phyloP scores from a whole-genome alignment of 1,140 invertebrate genomes.

The Drosophila subpulchrella region DNA sequence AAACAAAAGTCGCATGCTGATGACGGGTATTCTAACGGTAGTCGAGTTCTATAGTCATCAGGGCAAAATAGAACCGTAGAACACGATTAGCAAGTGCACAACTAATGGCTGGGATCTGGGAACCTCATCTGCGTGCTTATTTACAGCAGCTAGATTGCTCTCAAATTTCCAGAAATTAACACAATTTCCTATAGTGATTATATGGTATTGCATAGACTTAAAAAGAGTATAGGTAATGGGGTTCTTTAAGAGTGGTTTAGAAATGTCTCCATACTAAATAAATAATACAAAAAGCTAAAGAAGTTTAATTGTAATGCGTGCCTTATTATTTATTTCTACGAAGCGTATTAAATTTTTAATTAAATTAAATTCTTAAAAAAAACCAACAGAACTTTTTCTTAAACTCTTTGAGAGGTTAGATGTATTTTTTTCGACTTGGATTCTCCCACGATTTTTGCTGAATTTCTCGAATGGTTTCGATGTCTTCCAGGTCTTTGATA shows the following conservation, averaged over 20 bases:
- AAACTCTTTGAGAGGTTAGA: neutral
- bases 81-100: neutral
- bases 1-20: slow-evolving; percentile 21
- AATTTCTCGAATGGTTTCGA: neutral
- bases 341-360: too few species aligned
- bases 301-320: too few species aligned
- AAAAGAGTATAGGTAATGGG: too few species aligned
- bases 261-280: too few species aligned
- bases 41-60: slow-evolving; percentile 15
- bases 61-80: neutral
- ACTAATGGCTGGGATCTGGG: neutral
- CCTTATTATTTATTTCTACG: too few species aligned
- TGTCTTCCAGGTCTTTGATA: slow-evolving; percentile 21
- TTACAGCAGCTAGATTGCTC: neutral
- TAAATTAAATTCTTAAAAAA: neutral
- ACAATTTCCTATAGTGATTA: neutral
- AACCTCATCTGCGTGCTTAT: neutral
- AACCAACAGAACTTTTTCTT: neutral
- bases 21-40: slow-evolving; percentile 42
- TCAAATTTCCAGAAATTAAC: neutral
- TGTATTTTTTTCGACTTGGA: neutral
- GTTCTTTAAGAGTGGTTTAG: too few species aligned
- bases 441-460: slow-evolving; percentile 29
- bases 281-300: too few species aligned
- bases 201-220: too few species aligned